Evolutionary conservation across 1,140 invertebrate genomes (phyloP).

Genomic region (Danaus melanippus): DNA sequence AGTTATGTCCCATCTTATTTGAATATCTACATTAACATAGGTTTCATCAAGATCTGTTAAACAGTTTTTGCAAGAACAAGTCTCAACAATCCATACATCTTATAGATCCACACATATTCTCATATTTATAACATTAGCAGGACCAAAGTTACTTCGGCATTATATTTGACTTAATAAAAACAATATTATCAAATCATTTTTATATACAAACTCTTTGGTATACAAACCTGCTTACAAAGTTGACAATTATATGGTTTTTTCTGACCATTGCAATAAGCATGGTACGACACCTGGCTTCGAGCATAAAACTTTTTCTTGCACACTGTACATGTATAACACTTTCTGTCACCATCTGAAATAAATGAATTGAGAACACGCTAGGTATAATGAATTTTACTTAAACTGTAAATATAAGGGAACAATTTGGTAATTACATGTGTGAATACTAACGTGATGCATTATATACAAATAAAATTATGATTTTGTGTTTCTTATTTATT

Average conservation of each 20-base stretch:
- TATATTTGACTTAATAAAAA: too few species aligned
- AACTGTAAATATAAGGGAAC: neutral
- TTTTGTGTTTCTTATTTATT: too few species aligned
- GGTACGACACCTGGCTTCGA: conserved; percentile 71
- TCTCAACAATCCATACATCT: too few species aligned
- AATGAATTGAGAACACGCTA: conserved; percentile 5
- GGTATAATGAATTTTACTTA: conserved; percentile 1
- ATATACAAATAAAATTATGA: neutral
- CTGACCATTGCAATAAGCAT: conserved; percentile 66
- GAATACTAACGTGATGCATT: neutral
- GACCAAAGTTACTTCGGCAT: too few species aligned
- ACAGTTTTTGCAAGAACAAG: too few species aligned
- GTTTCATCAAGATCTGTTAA: too few species aligned
- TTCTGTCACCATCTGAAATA: conserved; percentile 42
- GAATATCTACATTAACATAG: too few species aligned
- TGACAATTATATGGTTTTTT: conserved; percentile 55
- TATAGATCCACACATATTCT: too few species aligned
- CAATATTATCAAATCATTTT: too few species aligned
- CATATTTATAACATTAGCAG: too few species aligned
- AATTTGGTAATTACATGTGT: neutral
- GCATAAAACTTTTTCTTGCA: conserved; percentile 72
- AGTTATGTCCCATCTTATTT: too few species aligned
- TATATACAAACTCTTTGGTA: neutral
- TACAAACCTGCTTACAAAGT: conserved; percentile 47
- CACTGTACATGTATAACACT: conserved; percentile 64